A percentile compares a stretch with the other conserved stretches of the same genome.
Conservation (phyloP, 2,113 vertebrate species). For the Chelonoidis abingdonii region DNA sequence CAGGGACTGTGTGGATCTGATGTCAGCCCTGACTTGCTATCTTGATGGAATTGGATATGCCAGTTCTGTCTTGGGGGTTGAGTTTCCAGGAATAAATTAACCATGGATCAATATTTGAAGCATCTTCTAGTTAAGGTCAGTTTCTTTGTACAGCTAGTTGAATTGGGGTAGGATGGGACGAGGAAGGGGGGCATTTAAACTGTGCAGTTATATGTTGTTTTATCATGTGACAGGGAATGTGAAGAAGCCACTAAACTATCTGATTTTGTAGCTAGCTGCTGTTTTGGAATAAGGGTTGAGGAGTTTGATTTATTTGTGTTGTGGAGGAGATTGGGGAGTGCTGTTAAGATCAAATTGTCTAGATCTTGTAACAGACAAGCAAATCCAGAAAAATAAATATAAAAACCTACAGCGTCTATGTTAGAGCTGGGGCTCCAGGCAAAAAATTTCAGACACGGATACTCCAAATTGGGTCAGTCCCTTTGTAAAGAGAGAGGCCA, state of each 20-base stretch:
- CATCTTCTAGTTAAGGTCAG: conserved; percentile 61
- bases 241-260: not conserved
- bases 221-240: not conserved
- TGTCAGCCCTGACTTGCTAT: not conserved
- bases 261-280: not conserved
- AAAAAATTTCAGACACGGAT: not conserved
- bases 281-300: not conserved
- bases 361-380: not conserved
- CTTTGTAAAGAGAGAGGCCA: not conserved
- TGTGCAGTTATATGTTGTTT: not conserved
- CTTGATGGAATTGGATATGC: not conserved
- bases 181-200: not conserved
- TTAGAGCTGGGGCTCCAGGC: not conserved
- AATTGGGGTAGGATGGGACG: not conserved
- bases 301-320: not conserved
- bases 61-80: not conserved
- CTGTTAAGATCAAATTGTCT: not conserved
- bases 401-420: not conserved
- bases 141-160: not conserved
- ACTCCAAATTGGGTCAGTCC: not conserved
- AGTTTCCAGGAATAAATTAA: not conserved
- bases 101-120: conserved; percentile 63
- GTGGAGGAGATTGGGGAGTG: not conserved
- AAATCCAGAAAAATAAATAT: not conserved
- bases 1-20: not conserved